A percentile compares a stretch with the other conserved stretches of the same genome.
phyloP scores from a whole-genome alignment of 2,888 invertebrate species.

The Machimus atricapillus region DNA sequence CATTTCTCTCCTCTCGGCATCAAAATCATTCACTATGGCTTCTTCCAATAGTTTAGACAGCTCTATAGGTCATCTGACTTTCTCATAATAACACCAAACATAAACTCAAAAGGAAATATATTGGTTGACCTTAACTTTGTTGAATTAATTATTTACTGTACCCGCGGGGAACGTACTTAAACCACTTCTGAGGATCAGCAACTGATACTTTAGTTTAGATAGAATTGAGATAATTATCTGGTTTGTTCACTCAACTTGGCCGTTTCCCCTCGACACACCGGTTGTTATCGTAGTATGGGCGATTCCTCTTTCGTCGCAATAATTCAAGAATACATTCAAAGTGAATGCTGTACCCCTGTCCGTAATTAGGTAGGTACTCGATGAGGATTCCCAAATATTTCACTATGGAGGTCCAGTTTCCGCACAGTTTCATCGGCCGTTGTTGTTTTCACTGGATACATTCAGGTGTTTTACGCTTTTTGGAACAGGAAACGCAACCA shows the following conservation, averaged over 20 bases:
- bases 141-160: not conserved
- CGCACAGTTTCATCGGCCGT: slow-evolving; percentile 52
- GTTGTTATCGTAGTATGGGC: slow-evolving; percentile 51
- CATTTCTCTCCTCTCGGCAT: not conserved
- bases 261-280: slow-evolving; percentile 56
- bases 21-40: not conserved
- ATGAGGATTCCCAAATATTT: slow-evolving; percentile 56
- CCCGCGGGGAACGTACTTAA: not conserved
- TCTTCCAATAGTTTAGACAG: not conserved
- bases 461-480: slow-evolving; percentile 51
- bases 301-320: slow-evolving; percentile 54
- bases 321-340: slow-evolving; percentile 53
- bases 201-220: slow-evolving; percentile 55
- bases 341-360: slow-evolving; percentile 57
- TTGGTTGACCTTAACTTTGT: not conserved
- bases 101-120: not conserved
- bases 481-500: slow-evolving; percentile 52
- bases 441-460: slow-evolving; percentile 53
- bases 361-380: slow-evolving; percentile 54
- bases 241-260: slow-evolving; percentile 56
- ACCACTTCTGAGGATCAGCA: slow-evolving; percentile 49
- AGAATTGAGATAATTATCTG: slow-evolving; percentile 51
- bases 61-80: not conserved
- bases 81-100: not conserved
- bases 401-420: slow-evolving; percentile 51